A percentile compares a stretch with the other conserved stretches of the same genome.
phyloP scores from a whole-genome alignment of 2,797 vertebrate species.

The Erethizon dorsatum region DNA sequence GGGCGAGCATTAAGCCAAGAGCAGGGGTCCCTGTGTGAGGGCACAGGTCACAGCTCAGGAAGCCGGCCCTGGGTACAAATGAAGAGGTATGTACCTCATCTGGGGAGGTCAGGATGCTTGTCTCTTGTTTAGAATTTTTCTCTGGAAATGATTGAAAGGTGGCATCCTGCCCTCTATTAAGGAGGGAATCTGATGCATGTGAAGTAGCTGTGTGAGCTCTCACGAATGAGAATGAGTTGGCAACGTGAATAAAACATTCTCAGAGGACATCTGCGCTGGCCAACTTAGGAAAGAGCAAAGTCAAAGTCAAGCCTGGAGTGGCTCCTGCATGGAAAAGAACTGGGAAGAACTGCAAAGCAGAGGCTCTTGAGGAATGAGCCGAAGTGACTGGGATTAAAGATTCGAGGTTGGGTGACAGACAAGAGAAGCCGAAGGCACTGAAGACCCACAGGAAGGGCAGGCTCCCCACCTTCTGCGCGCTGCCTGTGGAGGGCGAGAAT shows the following conservation, averaged over 20 bases:
- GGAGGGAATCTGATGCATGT: neutral
- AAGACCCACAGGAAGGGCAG: neutral
- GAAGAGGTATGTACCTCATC: neutral
- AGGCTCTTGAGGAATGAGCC: neutral
- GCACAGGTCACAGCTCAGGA: neutral
- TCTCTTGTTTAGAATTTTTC: constrained; percentile 47
- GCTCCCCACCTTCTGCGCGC: neutral
- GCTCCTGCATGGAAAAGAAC: neutral
- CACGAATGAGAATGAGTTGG: neutral
- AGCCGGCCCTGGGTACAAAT: neutral
- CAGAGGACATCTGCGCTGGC: neutral
- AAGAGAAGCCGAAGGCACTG: neutral
- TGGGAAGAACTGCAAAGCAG: neutral
- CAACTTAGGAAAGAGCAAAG: neutral
- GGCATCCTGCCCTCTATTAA: neutral
- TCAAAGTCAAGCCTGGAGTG: neutral
- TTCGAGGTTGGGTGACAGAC: neutral
- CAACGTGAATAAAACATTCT: constrained; percentile 3
- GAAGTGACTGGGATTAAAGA: neutral
- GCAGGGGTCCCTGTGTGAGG: neutral
- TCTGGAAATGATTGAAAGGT: constrained; percentile 34
- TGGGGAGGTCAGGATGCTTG: neutral
- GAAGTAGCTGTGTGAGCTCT: neutral
- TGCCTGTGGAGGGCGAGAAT: neutral
- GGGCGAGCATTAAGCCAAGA: neutral